phyloP scores from a whole-genome alignment of 2,113 vertebrate genomes.

The Heterotilapia buettikoferi region DNA sequence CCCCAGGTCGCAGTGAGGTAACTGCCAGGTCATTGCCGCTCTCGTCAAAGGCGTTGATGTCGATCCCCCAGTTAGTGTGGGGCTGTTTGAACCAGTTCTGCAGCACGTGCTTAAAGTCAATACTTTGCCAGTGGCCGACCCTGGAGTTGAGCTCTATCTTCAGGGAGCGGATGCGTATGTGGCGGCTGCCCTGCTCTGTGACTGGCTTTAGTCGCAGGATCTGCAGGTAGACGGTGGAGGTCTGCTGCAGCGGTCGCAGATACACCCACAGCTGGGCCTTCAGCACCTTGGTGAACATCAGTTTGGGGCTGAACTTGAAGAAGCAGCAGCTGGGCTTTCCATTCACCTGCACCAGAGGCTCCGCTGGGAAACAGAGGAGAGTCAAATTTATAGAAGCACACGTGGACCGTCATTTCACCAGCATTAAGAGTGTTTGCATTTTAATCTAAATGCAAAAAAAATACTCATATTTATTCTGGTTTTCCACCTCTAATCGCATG shows the following conservation, averaged over 20 bases:
- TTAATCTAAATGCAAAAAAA: not conserved
- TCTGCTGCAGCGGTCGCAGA: constrained; percentile 89
- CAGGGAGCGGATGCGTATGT: constrained; percentile 94
- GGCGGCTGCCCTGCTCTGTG: constrained; percentile 88
- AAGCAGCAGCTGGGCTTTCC: constrained; percentile 94
- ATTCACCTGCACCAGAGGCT: constrained; percentile 90
- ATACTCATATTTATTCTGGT: not conserved
- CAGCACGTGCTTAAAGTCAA: constrained; percentile 97
- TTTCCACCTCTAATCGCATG: not conserved
- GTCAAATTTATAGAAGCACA: not conserved
- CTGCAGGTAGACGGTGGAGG: constrained; percentile 94
- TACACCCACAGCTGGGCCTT: constrained; percentile 98
- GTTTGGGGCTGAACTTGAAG: constrained; percentile 98
- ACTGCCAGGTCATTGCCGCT: constrained; percentile 94
- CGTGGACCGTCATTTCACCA: not conserved
- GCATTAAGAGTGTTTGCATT: not conserved
- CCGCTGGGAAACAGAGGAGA: constrained; percentile 76
- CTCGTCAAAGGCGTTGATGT: constrained; percentile 97
- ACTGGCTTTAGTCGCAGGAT: constrained; percentile 93
- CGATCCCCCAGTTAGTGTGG: constrained; percentile 97
- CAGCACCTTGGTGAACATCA: constrained; percentile 98
- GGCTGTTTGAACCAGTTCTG: constrained; percentile 99
- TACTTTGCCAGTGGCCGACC: constrained; percentile 95
- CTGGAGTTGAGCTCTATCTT: constrained; percentile 95
- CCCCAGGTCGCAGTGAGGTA: constrained; percentile 89